Base-by-base conservation (phyloP, 2,113 vertebrate species). In the Ploceus nigricollis region DNA sequence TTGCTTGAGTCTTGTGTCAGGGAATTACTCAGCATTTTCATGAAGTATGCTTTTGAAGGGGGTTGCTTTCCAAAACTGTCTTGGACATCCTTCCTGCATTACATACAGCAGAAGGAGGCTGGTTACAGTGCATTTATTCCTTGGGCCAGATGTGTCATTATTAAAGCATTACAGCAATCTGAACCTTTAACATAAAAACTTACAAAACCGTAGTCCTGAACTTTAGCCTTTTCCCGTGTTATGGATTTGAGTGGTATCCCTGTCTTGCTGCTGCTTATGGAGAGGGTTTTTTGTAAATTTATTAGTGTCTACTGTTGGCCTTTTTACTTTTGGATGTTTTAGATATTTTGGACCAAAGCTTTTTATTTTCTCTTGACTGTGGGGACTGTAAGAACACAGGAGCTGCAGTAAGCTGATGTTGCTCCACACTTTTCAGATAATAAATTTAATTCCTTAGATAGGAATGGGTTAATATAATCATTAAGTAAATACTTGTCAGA, bases 151-250 rank as follows among this genome's bases (percentile, higher is more conserved):
- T 88, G 47, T 87, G 82, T 86, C 75, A 78, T 73, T 27, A 11
- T 40, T 85, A 47, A 90, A 91, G 51, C 54, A 66, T 95, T 96
- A 40, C 79, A 80, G 68, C 82, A 90, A 12, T 94, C 64, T 64
- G 82, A 86, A 95, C 94, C 85, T 94, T 96, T 91, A 77, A 82
- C 95, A 95, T 72, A 92, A 81, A 94, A 90, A 81, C 58, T 91
- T 94, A 54, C 23, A 86, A 87, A 91, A 93, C 12, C 1, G 0
- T 60, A 57, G 45, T 50, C 47, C 11, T 73, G 58, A 90, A 69
- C 63, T 90, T 93, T 51, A 82, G 28, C 71, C 68, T 88, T 63
- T 51, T 94, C 18, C 48, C 7, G 3, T 63, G 54, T 87, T 48
- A 73, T 17, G 93, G 51, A 48, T 91, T 76, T 56, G 50, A 22